Conservation (phyloP, 2,113 vertebrate genomes). For the Megaceryle torquata region DNA sequence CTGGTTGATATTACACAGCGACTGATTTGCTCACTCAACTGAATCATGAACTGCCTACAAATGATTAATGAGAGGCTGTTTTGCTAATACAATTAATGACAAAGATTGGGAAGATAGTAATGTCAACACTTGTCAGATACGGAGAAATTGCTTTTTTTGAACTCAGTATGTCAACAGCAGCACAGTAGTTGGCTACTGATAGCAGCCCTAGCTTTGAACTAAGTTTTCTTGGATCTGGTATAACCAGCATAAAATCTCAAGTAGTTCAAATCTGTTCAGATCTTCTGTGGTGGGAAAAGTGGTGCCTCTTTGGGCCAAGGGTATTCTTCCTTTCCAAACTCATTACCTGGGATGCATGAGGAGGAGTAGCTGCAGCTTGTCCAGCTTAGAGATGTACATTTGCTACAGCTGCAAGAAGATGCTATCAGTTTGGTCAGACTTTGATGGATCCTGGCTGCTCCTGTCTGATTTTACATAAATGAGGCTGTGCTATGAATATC, state of each 20-base stretch:
- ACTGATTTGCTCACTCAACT: background rate
- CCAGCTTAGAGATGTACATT: background rate
- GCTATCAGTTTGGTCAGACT: background rate
- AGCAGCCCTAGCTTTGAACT: background rate
- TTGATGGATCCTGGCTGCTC: background rate
- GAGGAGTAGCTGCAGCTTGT: background rate
- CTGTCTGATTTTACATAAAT: background rate
- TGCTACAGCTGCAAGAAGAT: background rate
- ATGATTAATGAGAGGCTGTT: conserved; percentile 23
- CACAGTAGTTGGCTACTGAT: background rate
- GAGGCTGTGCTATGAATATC: background rate
- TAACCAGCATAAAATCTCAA: background rate
- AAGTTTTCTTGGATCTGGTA: background rate
- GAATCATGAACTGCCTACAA: conserved; percentile 34
- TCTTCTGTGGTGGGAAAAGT: background rate
- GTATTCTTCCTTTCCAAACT: background rate
- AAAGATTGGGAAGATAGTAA: background rate
- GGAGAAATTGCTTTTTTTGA: background rate
- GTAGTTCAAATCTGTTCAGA: background rate
- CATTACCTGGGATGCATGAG: fast-evolving
- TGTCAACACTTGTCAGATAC: background rate
- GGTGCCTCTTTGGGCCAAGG: background rate
- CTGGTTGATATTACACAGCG: conserved; percentile 2
- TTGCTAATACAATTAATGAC: conserved; percentile 20
- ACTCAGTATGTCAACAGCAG: background rate